Base-by-base conservation (phyloP, 2,113 vertebrate genomes). In the Anthoscopus minutus region DNA sequence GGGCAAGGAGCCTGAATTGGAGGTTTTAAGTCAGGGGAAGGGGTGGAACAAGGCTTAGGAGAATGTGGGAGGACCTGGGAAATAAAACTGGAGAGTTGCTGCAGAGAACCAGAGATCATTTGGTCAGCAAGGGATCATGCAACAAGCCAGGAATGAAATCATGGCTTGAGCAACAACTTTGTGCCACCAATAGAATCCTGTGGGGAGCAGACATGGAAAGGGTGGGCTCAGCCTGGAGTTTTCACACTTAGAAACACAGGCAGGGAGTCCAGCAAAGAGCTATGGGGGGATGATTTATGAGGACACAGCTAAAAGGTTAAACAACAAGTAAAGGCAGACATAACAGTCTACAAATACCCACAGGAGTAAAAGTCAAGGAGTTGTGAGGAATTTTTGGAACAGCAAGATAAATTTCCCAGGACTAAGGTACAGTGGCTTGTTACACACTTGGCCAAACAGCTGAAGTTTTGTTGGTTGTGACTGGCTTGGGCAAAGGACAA, bases 291-390 rank as follows among this genome's bases (percentile, higher is more conserved):
- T 92, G 94, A 94, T 95, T 95, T 94, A 95, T 65, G 78, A 93
- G 62, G 71, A 61, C 78, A 82, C 54, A 93, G 54, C 35, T 73
- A 66, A 94, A 85, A 45, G 84, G 78, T 94, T 91, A 91, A 95
- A 92, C 48, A 96, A 92, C 89, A 88, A 93, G 94, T 35, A 85
- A 94, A 44, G 58, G 87, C 62, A 95, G 93, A 89, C 93, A 73
- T 73, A 95, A 89, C 81, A 97, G 87, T 71, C 92, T 95, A 56
- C 85, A 73, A 93, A 94, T 73, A 86, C 79, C 74, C 94, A 89
- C 14, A 72, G 89, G 91, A 94, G 54, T n/a, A 79, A 87, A 89
- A 5, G 67, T 47, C 87, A 86, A 57, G 73, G 58, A 78, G 81
- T 13, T n/a, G 42, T 66, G 74, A 95, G 85, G 84, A 86, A 83